Base-by-base conservation (phyloP, 1,140 invertebrate species). In the Zeugodacus cucurbitae region DNA sequence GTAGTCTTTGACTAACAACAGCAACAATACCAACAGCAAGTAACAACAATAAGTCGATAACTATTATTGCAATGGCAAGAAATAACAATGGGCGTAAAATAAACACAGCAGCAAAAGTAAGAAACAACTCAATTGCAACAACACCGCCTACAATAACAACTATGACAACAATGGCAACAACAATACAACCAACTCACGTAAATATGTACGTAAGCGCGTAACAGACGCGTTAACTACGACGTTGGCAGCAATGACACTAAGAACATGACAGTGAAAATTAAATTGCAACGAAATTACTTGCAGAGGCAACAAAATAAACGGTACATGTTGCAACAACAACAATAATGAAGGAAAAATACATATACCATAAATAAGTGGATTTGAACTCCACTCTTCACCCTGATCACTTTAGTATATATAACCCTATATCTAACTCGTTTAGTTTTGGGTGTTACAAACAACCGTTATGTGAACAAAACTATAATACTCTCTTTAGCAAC, bases 21-120 rank as follows among this genome's bases (percentile, higher is more conserved):
- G n/a, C 74, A 82, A 29, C 41, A 82, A 44, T 20, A 82, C 26
- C 20, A 44, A 48, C 41, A 48, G 26, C 17, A 82, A 37, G 62
- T n/a, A 67, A 22, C 34, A 48, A 3, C n/a, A 48, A 41, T 22
- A 26, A 85, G 14, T 17, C 48, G 22, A 58, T 29, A 57, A 58
- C 14, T 87, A 26, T 54, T 58, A 57, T 57, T 20, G 59, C 54
- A 87, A 37, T 37, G 58, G 29, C 54, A 57, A 87, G 44, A 7
- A 58, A 87, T 64, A 87, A 87, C 86, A 87, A 87, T n/a, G 29
- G 44, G 54, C 22, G 44, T 37, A 58, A 87, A 87, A 34, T 87
- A 87, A 87, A n/a, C 54, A n/a, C 54, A 87, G 7, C 57, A 54
- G 14, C 48, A 54, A 4, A 54, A 54, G 48, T 54, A 54, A 17